Conservation (phyloP, 64 coral and sea anemone genomes). For the Montipora foliosa region DNA sequence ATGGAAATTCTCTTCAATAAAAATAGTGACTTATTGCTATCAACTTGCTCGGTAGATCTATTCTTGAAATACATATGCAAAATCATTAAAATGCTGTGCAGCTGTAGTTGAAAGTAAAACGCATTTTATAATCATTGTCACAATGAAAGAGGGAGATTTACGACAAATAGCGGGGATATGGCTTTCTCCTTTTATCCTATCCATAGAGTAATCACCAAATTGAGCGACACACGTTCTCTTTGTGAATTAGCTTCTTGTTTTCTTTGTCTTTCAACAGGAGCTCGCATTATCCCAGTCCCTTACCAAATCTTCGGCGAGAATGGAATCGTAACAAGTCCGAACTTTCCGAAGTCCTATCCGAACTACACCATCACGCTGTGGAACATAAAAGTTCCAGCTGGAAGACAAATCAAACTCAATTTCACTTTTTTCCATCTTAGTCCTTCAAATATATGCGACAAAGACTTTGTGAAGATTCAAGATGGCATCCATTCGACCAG, state of each 20-base stretch:
- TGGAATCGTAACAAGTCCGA: constrained; percentile 13
- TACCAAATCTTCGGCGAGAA: constrained; percentile 1
- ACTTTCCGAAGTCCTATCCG: constrained; percentile 31
- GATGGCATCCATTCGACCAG: constrained; percentile 16
- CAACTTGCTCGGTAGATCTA: too few relatives aligned
- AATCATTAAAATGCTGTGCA: too few relatives aligned
- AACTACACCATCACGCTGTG: background rate
- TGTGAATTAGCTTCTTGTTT: background rate
- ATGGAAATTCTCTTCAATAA: too few relatives aligned
- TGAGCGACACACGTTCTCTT: too few relatives aligned
- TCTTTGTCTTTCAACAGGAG: background rate
- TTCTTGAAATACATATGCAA: too few relatives aligned
- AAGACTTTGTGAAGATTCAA: constrained; percentile 15
- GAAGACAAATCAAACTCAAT: constrained; percentile 14
- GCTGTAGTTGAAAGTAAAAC: too few relatives aligned
- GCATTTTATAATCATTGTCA: too few relatives aligned
- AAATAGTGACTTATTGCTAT: too few relatives aligned
- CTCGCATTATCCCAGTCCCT: background rate
- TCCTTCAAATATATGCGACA: background rate
- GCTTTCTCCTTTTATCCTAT: background rate
- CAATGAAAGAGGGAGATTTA: too few relatives aligned
- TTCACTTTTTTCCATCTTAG: constrained; percentile 19
- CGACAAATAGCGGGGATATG: too few relatives aligned
- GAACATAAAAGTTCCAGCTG: constrained; percentile 10
- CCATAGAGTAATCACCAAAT: background rate